Evolutionary conservation across 2,797 vertebrate genomes (phyloP), one percentile per base, ranked within the genome.

Genomic region (Siniperca scherzeri): DNA sequence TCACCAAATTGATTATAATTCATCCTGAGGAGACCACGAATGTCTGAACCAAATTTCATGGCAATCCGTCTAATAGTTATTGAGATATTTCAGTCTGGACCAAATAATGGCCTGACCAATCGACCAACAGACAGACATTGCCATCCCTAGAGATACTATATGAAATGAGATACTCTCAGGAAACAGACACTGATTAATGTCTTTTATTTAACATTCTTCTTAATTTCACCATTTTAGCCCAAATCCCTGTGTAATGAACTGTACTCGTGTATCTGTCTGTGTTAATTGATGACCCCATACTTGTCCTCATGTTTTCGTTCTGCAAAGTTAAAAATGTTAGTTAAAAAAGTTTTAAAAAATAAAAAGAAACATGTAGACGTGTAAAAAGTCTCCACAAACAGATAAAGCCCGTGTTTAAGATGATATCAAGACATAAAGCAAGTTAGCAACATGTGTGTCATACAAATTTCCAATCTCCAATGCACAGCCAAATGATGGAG

Each of bases 401-500:
- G 14, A 48, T 30, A 6, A 48, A 27, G 40, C 7, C 27, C 4
- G 12, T 17, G 42, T 74, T 78, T 5, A 55, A 17, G 42, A 52
- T 42, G 40, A 11, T 4, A 11, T n/a, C 4, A 8, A 60, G 19
- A 62, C 25, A 7, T 22, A 4, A 52, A 33, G 7, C 38, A 21
- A 36, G 60, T 19, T 2, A 61, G 56, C 40, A 55, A 6, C 14
- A 2, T 3, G 4, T 53, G 33, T 4, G 7, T 14, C 46, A 7
- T 0, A 10, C 46, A 42, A 5, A 25, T 56, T 30, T 56, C n/a
- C 11, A 33, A 44, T 11, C 12, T 70, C 10, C 40, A 44, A 16
- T n/a, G 74, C 40, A 72, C 55, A 55, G 3, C 4, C 10, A 68
- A 46, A 61, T 44, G 75, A 85, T 46, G 74, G 56, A 67, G 59